A percentile compares a stretch with the other conserved stretches of the same genome.
Evolutionary conservation across 2,113 vertebrate genomes (phyloP).

Genomic region (Campylomormyrus tamandua): DNA sequence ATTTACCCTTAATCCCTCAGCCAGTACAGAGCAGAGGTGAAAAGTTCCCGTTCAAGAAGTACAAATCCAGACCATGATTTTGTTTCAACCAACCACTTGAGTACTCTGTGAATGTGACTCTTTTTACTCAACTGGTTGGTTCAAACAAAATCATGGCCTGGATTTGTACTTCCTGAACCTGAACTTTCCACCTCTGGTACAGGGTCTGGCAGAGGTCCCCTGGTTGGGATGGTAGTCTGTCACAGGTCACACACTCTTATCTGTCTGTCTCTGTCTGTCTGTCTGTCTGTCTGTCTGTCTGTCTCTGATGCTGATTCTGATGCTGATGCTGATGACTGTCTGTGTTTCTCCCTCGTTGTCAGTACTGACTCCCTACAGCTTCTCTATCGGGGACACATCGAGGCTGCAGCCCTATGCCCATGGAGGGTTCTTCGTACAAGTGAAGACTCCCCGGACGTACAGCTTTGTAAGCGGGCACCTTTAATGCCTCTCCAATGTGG

Average conservation of each 20-base stretch:
- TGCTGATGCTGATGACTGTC: neutral
- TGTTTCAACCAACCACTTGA: too few relatives aligned
- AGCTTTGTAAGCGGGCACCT: slow-evolving; percentile 77
- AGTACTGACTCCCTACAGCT: slow-evolving; percentile 88
- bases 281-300: neutral
- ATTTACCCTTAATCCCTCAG: neutral
- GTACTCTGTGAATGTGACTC: too few relatives aligned
- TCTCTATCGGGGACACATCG: slow-evolving; percentile 82
- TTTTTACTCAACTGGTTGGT: too few relatives aligned
- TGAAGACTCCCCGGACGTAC: slow-evolving; percentile 78
- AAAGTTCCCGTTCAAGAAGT: too few relatives aligned
- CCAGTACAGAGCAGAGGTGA: neutral
- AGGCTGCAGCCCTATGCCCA: slow-evolving; percentile 76
- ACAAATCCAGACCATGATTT: too few relatives aligned
- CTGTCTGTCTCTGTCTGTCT: neutral
- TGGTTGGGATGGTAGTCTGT: neutral
- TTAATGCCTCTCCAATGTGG: neutral
- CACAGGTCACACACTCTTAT: neutral
- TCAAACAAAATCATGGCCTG: too few relatives aligned
- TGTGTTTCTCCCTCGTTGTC: slow-evolving; percentile 37
- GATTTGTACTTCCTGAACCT: too few relatives aligned
- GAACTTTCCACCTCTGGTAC: too few relatives aligned
- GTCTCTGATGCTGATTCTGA: too few relatives aligned
- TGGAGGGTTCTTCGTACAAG: slow-evolving; percentile 81
- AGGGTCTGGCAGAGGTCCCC: neutral